Base-by-base conservation (phyloP, 2,113 vertebrate genomes). In the Leptosomus discolor region DNA sequence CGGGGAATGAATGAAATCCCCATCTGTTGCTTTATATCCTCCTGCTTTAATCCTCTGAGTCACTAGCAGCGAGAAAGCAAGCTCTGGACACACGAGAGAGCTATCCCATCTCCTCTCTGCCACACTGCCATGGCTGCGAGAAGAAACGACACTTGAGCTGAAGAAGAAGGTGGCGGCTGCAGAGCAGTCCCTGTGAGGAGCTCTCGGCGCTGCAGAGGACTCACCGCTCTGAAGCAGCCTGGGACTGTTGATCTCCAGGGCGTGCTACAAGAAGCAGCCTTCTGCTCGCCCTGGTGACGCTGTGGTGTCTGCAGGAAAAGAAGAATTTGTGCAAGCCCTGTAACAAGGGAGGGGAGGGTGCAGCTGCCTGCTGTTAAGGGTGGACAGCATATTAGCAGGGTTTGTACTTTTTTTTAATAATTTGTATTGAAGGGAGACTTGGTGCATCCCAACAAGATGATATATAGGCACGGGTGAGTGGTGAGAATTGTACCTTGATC, bases 11-110 rank as follows among this genome's bases (percentile, higher is more conserved):
- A 95, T 80, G 60, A 95, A 91, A 95, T 90, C 95, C 90, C 92
- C 88, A 97, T 93, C 95, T 95, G 96, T 82, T 93, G 41, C 67
- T 96, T 80, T 94, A 65, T 81, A 92, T 81, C 64, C 76, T 89
- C 46, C 76, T 87, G 68, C 39, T 93, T 95, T 95, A 94, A 94
- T 91, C 94, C 88, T 70, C 73, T 86, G 88, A 92, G 84, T 81
- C 79, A 64, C 68, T 67, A 75, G 43, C 71, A 95, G n/a, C 14
- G 43, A 84, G 73, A 75, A 80, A 81, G 74, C 64, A 85, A 89
- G 34, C 1, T 0, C 51, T 71, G 94, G 68, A 92, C 60, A 39
- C 1, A 5, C 0, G 1, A 75, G 71, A 83, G 46, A 92, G 56
- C 39, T 67, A 37, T 60, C 30, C 51, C 39, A 29, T 13, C 83